These are phyloP conservation scores for Danaus plexippus DNA, from an alignment of 1,140 invertebrate species.

Conservation along the genomic window DNA sequence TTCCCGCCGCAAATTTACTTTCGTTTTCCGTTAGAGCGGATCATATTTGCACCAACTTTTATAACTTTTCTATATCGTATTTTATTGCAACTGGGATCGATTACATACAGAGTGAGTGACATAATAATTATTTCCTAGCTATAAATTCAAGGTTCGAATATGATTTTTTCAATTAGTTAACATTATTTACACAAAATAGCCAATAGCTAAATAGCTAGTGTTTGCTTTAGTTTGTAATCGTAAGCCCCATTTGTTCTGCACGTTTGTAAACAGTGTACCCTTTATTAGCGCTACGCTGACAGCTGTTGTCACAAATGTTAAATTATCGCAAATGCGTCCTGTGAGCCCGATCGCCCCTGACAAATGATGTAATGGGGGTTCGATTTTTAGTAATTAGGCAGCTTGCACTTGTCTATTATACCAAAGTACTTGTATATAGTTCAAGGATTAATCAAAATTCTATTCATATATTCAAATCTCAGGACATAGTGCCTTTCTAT, in stretches of 20 bases:
- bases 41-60: too few species aligned
- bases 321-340: constrained; percentile 33
- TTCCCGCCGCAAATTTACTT: constrained; percentile 9
- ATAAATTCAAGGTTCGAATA: too few species aligned
- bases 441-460: too few species aligned
- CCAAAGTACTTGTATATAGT: too few species aligned
- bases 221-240: constrained; percentile 9
- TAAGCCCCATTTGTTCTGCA: constrained; percentile 21
- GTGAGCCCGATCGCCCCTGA: constrained; percentile 29
- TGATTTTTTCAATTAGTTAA: too few species aligned
- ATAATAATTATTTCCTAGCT: too few species aligned
- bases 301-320: constrained; percentile 41
- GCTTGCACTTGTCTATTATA: too few species aligned
- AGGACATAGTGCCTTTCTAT: too few species aligned
- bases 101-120: too few species aligned
- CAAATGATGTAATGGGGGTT: not conserved
- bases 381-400: not conserved
- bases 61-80: too few species aligned
- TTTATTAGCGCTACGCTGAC: constrained; percentile 33
- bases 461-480: too few species aligned
- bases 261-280: constrained; percentile 32
- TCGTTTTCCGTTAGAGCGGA: constrained; percentile 4
- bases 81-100: too few species aligned
- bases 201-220: not conserved
- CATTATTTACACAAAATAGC: not conserved